These are phyloP conservation scores for Mythimna albipuncta DNA, from an alignment of 2,888 invertebrate species.

Conservation along the genomic window DNA sequence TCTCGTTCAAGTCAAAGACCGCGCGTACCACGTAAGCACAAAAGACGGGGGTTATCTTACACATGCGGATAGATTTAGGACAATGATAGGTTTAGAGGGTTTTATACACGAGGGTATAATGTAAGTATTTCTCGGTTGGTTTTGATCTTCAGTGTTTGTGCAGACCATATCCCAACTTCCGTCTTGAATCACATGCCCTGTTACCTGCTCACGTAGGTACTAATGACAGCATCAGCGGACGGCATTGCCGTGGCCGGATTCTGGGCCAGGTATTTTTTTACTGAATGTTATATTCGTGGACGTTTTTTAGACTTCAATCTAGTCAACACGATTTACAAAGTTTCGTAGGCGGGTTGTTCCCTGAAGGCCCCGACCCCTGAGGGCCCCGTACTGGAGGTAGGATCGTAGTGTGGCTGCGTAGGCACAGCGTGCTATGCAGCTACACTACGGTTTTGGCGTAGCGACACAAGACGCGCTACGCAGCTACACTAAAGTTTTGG, in stretches of 20 bases:
- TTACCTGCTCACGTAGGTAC: too few relatives aligned
- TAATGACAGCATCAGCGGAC: too few relatives aligned
- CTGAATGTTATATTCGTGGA: neutral
- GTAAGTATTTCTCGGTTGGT: neutral
- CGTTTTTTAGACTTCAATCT: neutral
- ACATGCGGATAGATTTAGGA: conserved; percentile 27
- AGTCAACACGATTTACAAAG: neutral
- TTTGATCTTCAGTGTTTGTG: too few relatives aligned
- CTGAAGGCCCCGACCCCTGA: too few relatives aligned
- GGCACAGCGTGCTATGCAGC: neutral
- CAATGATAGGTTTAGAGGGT: conserved; percentile 20
- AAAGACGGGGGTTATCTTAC: conserved; percentile 33
- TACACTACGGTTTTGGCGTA: too few relatives aligned
- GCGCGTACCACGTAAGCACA: conserved; percentile 9
- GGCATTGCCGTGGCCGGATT: too few relatives aligned
- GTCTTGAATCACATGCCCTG: too few relatives aligned
- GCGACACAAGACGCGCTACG: too few relatives aligned
- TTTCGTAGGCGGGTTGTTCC: conserved; percentile 4
- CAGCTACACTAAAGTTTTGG: too few relatives aligned
- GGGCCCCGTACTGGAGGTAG: too few relatives aligned
- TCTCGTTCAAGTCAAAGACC: conserved; percentile 39
- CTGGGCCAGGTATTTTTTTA: too few relatives aligned
- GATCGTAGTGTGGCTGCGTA: neutral
- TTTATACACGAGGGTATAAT: neutral
- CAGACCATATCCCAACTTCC: too few relatives aligned